A percentile compares a stretch with the other conserved stretches of the same genome.
phyloP scores from a whole-genome alignment of 2,113 vertebrate genomes.

The Zosterops japonicus region DNA sequence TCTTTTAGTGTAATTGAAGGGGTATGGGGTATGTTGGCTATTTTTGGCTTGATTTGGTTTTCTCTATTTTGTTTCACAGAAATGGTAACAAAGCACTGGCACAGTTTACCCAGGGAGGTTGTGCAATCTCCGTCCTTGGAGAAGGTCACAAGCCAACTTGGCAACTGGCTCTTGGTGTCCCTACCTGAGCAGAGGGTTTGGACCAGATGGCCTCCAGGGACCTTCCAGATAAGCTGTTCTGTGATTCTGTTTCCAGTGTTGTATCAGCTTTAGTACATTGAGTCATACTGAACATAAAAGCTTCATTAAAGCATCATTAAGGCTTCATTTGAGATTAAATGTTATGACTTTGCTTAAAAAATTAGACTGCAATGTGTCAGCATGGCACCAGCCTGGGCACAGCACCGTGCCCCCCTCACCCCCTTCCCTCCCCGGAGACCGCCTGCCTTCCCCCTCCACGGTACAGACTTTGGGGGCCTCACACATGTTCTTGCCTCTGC shows the following conservation, averaged over 20 bases:
- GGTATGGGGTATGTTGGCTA: accelerated
- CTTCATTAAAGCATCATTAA: background rate
- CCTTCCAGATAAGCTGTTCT: background rate
- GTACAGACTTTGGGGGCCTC: background rate
- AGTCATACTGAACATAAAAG: background rate
- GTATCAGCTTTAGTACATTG: background rate
- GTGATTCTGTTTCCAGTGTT: background rate
- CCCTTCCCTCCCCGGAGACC: background rate
- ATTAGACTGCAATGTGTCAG: no score
- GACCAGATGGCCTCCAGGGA: no score
- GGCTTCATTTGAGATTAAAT: background rate
- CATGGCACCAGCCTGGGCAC: background rate
- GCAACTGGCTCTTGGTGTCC: background rate
- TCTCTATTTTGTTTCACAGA: background rate
- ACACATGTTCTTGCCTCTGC: background rate
- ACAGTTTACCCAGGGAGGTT: background rate
- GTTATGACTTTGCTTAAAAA: background rate
- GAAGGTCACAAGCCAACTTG: background rate
- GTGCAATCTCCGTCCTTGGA: background rate
- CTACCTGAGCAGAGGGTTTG: background rate
- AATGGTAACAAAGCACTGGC: background rate
- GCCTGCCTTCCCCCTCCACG: background rate
- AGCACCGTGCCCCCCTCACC: no score
- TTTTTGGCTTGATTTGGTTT: background rate
- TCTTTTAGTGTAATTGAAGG: background rate